Base-by-base conservation (phyloP, 2,888 invertebrate species). In the Beris morrisii region DNA sequence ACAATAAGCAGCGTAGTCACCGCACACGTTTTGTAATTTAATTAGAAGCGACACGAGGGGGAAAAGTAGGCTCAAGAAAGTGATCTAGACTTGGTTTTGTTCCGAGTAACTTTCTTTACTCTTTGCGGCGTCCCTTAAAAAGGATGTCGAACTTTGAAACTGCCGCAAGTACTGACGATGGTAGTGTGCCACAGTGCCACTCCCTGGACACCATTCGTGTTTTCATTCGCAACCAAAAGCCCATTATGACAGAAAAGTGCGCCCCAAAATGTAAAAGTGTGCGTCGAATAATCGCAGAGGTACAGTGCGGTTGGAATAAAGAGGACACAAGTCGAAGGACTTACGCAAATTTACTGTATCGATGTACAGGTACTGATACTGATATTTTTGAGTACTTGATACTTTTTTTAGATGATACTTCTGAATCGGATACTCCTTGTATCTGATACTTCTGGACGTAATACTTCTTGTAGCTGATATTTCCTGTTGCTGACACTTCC, bases 181-280 rank as follows among this genome's bases (percentile, higher is more conserved):
- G 22, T 48, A 48, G 22, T 22, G 12, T 48, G 48, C 22, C 22
- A 38, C 43, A 15, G 44, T 15, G 59, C 61, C 61, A 61, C 61
- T 61, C 61, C 61, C 61, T 61, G 52, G 50, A 61, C 32, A 61
- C 43, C 22, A 38, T 32, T 50, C 64, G 66, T 65, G 52, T 61
- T 61, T 61, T 61, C 61, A 43, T 61, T 61, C 61, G 61, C 12
- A 52, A 30, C 22, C 45, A 28, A 65, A 65, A 65, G 59, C 54
- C 65, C 68, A 65, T 55, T 61, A 67, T 68, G 65, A 57, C 52
- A 44, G 61, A 61, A 61, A 50, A 7, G 56, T 65, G 68, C 61
- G 68, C 65, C 68, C 28, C 50, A 61, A 32, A 38, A 32, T 31
- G 50, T 52, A 50, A 32, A 61, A 61, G 61, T 61, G 61, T 61